Evolutionary conservation across 2,888 invertebrate species (phyloP), one percentile per base, ranked within the genome.

Genomic region (Clostera curtula): DNA sequence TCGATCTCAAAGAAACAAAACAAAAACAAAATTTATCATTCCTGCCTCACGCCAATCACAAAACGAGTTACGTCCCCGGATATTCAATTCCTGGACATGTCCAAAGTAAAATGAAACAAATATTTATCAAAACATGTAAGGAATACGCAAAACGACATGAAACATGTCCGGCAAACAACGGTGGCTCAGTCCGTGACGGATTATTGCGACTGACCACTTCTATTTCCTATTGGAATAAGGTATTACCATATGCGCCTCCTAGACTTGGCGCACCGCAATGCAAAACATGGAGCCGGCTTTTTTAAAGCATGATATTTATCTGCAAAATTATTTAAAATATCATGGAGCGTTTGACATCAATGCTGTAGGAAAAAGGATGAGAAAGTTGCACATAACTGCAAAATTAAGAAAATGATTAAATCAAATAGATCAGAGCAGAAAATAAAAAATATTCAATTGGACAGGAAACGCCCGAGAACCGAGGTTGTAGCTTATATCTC

Each of bases 121-220:
- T 82, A 83, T 83, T 79, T 82, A 82, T 83, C 82, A 82, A 75
- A 74, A 73, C 80, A 75, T 80, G 82, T 70, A 69, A 80, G 80
- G 83, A 83, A 83, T 83, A 80, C 80, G 62, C 69, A 82, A 82
- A 76, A 71, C 71, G 76, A 74, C 79, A 75, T 71, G 75, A 72
- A 79, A 76, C 73, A 74, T 64, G 71, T 55, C 66, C 58, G 58
- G 47, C 76, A 75, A 75, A 74, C 63, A 65, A 58, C 62, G 56
- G n/a, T n/a, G 49, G 40, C 35, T 47, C 57, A 40, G 41, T 29
- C 59, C 56, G 73, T 82, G 82, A 82, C 80, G 82, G 83, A 82
- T 82, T 82, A 82, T 82, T 82, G 80, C 79, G 60, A 74, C 68
- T 80, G 83, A 80, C 82, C 82, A 77, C 79, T 71, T 72, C 74